A percentile compares a stretch with the other conserved stretches of the same genome.
These are phyloP conservation scores for Abscondita cerata DNA, from an alignment of 2,888 invertebrate species.

Conservation along the genomic window DNA sequence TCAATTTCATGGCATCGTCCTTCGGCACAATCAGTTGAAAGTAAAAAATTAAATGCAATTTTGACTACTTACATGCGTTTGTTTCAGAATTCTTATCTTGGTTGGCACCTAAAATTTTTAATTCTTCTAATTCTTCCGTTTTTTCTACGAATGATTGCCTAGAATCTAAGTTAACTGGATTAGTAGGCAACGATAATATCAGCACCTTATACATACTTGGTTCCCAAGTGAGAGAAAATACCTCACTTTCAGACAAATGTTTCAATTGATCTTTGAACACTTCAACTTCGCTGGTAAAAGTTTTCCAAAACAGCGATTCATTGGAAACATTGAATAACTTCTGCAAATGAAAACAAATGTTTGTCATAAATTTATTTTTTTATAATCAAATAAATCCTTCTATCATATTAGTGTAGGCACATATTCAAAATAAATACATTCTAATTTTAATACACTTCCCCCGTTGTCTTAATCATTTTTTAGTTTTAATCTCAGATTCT, in stretches of 20 bases:
- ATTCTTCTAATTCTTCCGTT: conserved; percentile 41
- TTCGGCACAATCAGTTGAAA: too few relatives aligned
- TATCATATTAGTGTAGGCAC: too few relatives aligned
- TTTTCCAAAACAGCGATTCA: conserved; percentile 74
- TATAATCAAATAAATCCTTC: too few relatives aligned
- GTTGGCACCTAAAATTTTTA: conserved; percentile 28
- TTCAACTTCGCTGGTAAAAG: conserved; percentile 71
- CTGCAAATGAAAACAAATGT: too few relatives aligned
- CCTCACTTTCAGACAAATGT: conserved; percentile 65
- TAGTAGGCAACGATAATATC: not conserved
- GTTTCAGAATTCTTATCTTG: conserved; percentile 15
- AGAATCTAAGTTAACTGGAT: conserved; percentile 44
- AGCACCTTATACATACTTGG: conserved; percentile 60
- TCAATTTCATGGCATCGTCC: too few relatives aligned
- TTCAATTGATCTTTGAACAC: conserved; percentile 73
- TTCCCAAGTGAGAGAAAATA: conserved; percentile 68
- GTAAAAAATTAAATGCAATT: too few relatives aligned
- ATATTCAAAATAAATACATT: too few relatives aligned
- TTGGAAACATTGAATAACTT: conserved; percentile 66
- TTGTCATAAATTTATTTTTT: too few relatives aligned
- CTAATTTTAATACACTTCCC: too few relatives aligned
- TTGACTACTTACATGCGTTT: too few relatives aligned
- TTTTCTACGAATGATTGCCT: conserved; percentile 48
- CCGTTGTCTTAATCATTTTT: too few relatives aligned
- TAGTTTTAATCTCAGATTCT: too few relatives aligned